Base-by-base conservation (phyloP, 2,113 vertebrate species). In the Spea multiplicata region DNA sequence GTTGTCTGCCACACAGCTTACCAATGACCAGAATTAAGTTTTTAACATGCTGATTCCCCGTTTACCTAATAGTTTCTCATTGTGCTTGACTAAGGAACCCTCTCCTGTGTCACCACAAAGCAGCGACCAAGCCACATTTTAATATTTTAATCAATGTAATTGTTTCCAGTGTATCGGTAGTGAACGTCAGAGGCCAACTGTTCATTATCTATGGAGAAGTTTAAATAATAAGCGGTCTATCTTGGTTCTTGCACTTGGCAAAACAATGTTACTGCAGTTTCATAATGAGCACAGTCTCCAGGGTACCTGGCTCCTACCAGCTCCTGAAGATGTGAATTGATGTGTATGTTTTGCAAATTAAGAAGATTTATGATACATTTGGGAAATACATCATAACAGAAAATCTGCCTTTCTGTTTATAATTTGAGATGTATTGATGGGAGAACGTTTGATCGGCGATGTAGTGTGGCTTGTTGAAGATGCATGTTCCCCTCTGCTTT, bases 321-420 rank as follows among this genome's bases (percentile, higher is more conserved):
- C 78, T 80, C 48, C 78, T 61, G 62, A 65, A 73, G 64, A 80
- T 74, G 64, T 80, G 78, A 80, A 80, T 80, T 80, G 78, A 80
- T 80, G 78, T 80, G 78, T 80, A 74, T 74, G 78, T 80, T 80
- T 80, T 80, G 78, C 78, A 80, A 80, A 80, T 80, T 80, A 80
- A 66, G 71, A 80, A 80, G 78, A 80, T 80, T 80, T 80, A 80
- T 74, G 78, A 80, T 74, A 68, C 78, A 61, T 80, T 80, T 80
- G 78, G 78, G 78, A 73, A 80, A 80, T 80, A 61, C 71, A 80
- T 80, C 78, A 80, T 73, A 74, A 74, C 71, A 74, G 71, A 74
- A 80, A 80, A 80, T 80, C 71, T 80, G 71, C 71, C 78, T 80
- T 74, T 80, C 78, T 80, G 68, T 80, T 80, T 74, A 68, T 80